Percentiles rank a stretch among this genome's conserved stretches.
Evolutionary conservation across 1,140 invertebrate genomes (phyloP).

Genomic region (Maniola jurtina): DNA sequence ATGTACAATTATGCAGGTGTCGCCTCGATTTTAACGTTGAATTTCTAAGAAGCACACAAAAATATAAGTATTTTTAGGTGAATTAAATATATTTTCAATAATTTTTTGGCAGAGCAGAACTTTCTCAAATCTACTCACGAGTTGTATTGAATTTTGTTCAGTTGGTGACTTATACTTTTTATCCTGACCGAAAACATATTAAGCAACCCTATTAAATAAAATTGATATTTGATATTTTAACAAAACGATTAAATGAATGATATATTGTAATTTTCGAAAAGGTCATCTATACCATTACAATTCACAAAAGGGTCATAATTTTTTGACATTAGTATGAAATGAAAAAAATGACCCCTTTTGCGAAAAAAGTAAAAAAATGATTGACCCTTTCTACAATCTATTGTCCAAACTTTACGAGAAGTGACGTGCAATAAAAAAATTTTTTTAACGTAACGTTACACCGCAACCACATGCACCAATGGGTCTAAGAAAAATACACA

Average conservation of each 20-base stretch:
- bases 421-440: constrained; percentile 51
- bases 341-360: constrained; percentile 11
- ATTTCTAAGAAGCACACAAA: not conserved
- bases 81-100: not conserved
- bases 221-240: constrained; percentile 36
- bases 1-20: constrained; percentile 46
- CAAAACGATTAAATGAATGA: constrained; percentile 36
- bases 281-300: constrained; percentile 48
- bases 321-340: constrained; percentile 44
- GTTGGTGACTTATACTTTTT: no score
- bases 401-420: constrained; percentile 48
- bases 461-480: constrained; percentile 62
- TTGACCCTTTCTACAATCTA: constrained; percentile 68
- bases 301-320: constrained; percentile 51
- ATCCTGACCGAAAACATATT: no score
- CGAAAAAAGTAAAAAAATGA: constrained; percentile 39
- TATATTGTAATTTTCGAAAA: constrained; percentile 40
- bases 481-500: constrained; percentile 65
- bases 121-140: no score
- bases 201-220: constrained; percentile 24
- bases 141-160: no score
- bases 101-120: not conserved
- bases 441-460: constrained; percentile 61
- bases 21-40: constrained; percentile 4
- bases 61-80: not conserved